Percentiles rank a stretch among this genome's conserved stretches.
Conservation (phyloP, 2,888 invertebrate species). For the Melanchra persicariae region DNA sequence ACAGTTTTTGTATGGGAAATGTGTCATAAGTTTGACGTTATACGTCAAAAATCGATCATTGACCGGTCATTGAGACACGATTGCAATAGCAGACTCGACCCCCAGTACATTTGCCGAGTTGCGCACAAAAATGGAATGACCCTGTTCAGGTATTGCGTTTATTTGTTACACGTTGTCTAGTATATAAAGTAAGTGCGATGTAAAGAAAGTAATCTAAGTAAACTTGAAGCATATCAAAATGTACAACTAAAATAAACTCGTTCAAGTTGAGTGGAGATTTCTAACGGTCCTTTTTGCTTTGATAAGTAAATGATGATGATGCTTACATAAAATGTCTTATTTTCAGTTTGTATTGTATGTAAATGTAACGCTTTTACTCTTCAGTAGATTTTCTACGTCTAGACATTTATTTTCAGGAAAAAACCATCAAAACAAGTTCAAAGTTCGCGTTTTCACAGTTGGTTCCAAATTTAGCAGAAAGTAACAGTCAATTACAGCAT, state of each 20-base stretch:
- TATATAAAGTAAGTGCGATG: too few species aligned
- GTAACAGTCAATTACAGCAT: neutral
- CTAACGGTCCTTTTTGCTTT: neutral
- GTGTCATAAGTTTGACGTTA: too few species aligned
- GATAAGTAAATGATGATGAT: neutral
- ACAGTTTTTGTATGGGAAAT: too few species aligned
- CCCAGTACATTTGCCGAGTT: too few species aligned
- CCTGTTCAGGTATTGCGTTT: too few species aligned
- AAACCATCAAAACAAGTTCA: neutral
- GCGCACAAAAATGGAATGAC: too few species aligned
- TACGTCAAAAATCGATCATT: too few species aligned
- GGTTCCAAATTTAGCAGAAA: neutral
- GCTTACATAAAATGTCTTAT: neutral
- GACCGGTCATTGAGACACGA: too few species aligned
- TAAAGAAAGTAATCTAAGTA: neutral
- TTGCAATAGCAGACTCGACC: too few species aligned
- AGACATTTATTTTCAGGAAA: slow-evolving; percentile 7
- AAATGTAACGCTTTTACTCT: neutral
- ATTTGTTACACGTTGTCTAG: too few species aligned
- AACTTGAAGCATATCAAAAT: neutral
- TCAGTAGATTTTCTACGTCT: neutral
- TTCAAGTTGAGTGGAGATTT: neutral
- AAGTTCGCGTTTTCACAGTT: neutral
- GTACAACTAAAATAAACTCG: neutral
- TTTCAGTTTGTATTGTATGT: neutral